Base-by-base conservation (phyloP, 2,113 vertebrate species). In the Coturnix japonica region DNA sequence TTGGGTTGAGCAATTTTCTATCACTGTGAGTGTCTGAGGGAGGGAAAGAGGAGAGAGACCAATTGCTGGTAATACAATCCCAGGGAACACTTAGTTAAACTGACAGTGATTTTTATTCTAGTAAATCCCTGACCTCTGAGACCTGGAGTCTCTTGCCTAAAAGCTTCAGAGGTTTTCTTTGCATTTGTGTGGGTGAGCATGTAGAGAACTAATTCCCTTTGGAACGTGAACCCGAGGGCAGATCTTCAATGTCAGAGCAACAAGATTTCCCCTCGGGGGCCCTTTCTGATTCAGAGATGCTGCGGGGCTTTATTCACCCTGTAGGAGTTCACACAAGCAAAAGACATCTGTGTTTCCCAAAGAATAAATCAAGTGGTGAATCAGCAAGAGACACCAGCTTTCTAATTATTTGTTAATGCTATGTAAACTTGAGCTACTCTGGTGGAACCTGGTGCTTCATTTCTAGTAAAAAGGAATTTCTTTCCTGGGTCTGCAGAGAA, bases 21-120 rank as follows among this genome's bases (percentile, higher is more conserved):
- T 76, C 15, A 22, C 47, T 67, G 6, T 85, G 67, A n/a, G 35
- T 3, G 1, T 92, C 23, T 25, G 12, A 64, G 56, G 51, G 28
- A 72, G n/a, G 43, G 53, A 41, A 72, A 61, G 75, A 43, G 14
- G 41, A 63, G 31, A 67, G 31, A 59, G 59, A 79, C 39, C 74
- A 74, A 22, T 77, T 73, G 54, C 56, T 93, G 26, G 46, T 87
- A 77, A 87, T 57, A 26, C 75, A 93, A 77, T 78, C 92, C 64
- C 31, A 77, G 78, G 89, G 89, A 96, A 87, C 60, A 91, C 43
- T 89, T 89, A 12, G 30, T 80, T 95, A 91, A 95, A 92, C 37
- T 71, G 84, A 85, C 81, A 85, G 5, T 82, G 78, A 81, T 80
- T 95, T 95, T 87, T 85, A 69, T 94, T 94, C 85, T 76, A 54